Evolutionary conservation across 2,113 vertebrate species (phyloP).

Genomic region (Tichodroma muraria): DNA sequence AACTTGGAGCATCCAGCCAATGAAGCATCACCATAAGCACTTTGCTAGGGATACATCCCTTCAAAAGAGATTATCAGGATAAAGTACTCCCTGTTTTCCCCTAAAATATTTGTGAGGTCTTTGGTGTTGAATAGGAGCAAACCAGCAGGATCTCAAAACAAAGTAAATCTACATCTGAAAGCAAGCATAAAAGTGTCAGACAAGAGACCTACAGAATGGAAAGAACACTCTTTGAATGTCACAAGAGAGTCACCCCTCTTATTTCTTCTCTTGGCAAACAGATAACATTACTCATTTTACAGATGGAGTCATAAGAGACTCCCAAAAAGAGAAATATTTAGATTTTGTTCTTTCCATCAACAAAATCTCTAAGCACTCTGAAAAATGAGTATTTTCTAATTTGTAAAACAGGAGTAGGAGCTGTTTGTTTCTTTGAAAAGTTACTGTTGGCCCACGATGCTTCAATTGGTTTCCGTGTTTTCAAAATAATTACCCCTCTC

Average conservation of each 20-base stretch:
- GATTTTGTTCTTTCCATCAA: background rate
- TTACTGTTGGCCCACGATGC: background rate
- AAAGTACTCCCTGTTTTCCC: background rate
- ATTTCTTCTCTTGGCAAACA: background rate
- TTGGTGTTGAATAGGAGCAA: background rate
- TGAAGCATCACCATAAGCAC: background rate
- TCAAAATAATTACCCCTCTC: background rate
- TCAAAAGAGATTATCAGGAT: background rate
- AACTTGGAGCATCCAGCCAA: background rate
- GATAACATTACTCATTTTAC: background rate
- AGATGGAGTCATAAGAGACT: background rate
- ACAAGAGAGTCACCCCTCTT: background rate
- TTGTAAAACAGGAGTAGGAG: slow-evolving; percentile 6
- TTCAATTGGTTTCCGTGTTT: background rate
- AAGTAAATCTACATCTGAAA: background rate
- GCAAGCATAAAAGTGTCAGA: background rate
- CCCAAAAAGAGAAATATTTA: background rate
- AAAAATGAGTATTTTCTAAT: background rate
- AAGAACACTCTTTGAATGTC: background rate
- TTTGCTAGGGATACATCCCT: background rate
- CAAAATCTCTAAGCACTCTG: background rate
- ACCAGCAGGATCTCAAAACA: background rate
- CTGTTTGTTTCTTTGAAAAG: slow-evolving; percentile 1
- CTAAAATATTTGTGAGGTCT: background rate
- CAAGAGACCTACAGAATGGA: background rate